Percentiles rank a stretch among this genome's conserved stretches.
Evolutionary conservation across 2,797 vertebrate species (phyloP).

Genomic region (Gambelia wislizenii): DNA sequence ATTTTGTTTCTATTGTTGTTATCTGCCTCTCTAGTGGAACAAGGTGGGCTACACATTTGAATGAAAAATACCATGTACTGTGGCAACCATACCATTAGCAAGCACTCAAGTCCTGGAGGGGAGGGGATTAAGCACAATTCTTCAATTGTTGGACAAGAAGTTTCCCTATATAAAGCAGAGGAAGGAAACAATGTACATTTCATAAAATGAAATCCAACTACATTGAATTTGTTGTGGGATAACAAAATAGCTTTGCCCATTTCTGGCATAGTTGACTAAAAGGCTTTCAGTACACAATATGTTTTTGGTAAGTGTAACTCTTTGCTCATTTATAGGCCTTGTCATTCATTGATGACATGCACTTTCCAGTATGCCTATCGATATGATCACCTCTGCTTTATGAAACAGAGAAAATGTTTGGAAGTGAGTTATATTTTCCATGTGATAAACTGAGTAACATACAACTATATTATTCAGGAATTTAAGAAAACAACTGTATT

Average conservation of each 20-base stretch:
- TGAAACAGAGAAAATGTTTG: background rate
- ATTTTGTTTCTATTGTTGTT: background rate
- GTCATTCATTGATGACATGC: background rate
- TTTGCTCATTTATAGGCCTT: background rate
- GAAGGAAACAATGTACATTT: background rate
- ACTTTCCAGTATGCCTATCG: background rate
- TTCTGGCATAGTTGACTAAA: background rate
- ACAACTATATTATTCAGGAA: background rate
- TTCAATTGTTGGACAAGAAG: accelerated
- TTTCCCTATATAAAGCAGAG: background rate
- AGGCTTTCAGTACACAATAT: background rate
- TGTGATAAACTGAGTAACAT: background rate
- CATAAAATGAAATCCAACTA: background rate
- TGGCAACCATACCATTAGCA: background rate
- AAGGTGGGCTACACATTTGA: background rate
- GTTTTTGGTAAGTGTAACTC: background rate
- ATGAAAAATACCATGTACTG: background rate
- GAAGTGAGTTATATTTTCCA: background rate
- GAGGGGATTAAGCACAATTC: background rate
- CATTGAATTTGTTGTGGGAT: background rate
- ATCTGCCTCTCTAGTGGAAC: background rate
- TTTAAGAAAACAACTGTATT: background rate
- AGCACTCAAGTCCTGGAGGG: accelerated
- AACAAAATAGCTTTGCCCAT: background rate
- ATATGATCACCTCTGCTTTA: background rate